Evolutionary conservation across 2,888 invertebrate genomes (phyloP), one percentile per base, ranked within the genome.

Genomic region (Operophtera brumata): DNA sequence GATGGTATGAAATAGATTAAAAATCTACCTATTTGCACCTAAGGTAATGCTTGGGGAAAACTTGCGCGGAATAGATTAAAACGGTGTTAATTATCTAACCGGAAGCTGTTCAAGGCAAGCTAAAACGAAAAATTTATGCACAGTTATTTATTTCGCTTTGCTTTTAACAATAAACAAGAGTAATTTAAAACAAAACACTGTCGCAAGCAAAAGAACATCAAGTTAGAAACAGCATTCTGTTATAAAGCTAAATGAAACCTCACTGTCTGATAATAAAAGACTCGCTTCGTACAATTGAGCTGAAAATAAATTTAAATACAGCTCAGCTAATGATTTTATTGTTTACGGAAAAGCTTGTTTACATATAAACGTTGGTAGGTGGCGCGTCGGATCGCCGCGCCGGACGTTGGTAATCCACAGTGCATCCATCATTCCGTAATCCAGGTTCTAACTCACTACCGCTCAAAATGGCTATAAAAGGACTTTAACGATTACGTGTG

Each of bases 381-480:
- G 36, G 47, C 40, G 36, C 40, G 42, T 46, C 46, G 55, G 57
- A 51, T 48, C 40, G 69, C 20, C 40, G 30, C 30, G 30, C 61
- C 59, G 66, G 69, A 69, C 73, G 73, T 59, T 63, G 65, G 72
- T 82, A 82, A 82, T 78, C 82, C 80, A 66, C 70, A 78, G 77
- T 82, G 82, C 82, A 82, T 82, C 80, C 78, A 82, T 82, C 82
- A 82, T 75, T 72, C 73, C 51, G 70, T 82, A 82, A 82, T 77
- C 82, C 81, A 52, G 69, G 75, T 74, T 73, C 76, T 72, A 74
- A 77, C 76, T 75, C 75, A 71, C 73, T 73, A 76, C 74, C 73
- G 81, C 74, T 80, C 78, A 78, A 76, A 78, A 77, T 68, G 77
- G 78, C 76, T 77, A 78, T 78, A 77, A 72, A 78, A 71, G 73